Evolutionary conservation across 1,140 invertebrate genomes (phyloP).

Genomic region (Anagrus nilaparvatae): DNA sequence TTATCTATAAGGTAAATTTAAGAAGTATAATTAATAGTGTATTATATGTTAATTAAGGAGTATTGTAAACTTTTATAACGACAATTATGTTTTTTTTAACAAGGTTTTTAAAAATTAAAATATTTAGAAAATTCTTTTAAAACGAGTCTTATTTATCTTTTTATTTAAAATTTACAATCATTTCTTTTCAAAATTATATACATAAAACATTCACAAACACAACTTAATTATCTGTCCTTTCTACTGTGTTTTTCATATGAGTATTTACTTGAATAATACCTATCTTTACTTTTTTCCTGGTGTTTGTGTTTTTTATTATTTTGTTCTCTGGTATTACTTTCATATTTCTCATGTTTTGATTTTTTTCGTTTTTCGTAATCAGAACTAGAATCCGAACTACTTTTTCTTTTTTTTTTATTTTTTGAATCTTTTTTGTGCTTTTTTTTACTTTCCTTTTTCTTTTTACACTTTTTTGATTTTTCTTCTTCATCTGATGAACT

Average conservation of each 20-base stretch:
- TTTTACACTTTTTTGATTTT: slow-evolving; percentile 7
- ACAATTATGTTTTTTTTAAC: no score
- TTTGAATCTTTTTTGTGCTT: not conserved
- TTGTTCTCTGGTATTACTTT: slow-evolving; percentile 11
- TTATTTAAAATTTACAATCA: slow-evolving; percentile 1
- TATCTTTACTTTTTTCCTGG: slow-evolving; percentile 10
- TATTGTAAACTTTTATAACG: no score
- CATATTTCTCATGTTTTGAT: slow-evolving; percentile 14
- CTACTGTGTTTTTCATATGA: slow-evolving; percentile 2
- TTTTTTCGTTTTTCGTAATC: slow-evolving; percentile 10
- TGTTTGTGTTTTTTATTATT: slow-evolving; percentile 5
- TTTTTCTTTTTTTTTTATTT: not conserved
- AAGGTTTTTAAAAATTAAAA: slow-evolving; percentile 8
- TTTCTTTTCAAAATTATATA: not conserved
- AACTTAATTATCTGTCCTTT: not conserved
- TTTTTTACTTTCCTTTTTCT: not conserved
- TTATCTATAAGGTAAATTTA: not conserved
- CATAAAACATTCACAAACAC: not conserved
- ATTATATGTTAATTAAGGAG: slow-evolving; percentile 10
- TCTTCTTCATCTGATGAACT: not conserved
- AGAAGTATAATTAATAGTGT: not conserved
- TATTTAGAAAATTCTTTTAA: no score
- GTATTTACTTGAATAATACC: slow-evolving; percentile 1
- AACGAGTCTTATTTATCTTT: no score
- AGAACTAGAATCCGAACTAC: slow-evolving; percentile 3